These are phyloP conservation scores for Anableps anableps DNA, from an alignment of 2,797 vertebrate species.

Conservation along the genomic window DNA sequence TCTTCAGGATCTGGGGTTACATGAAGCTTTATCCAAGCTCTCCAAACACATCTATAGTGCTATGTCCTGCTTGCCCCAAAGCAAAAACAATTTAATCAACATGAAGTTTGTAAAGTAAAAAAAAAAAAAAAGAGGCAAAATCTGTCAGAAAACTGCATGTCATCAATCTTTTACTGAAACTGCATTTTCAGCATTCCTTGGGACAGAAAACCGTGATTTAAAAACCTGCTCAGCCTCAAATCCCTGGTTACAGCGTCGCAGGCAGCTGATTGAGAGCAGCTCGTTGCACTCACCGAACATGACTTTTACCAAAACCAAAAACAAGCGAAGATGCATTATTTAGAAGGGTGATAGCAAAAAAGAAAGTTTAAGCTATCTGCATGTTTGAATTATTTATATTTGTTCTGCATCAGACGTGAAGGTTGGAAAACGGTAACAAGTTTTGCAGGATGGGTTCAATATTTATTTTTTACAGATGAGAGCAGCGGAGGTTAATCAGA, in stretches of 20 bases:
- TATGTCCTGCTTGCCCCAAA: constrained; percentile 22
- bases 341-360: neutral
- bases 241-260: constrained; percentile 15
- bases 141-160: constrained; percentile 23
- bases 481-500: constrained; percentile 28
- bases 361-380: constrained; percentile 6
- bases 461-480: constrained; percentile 15
- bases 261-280: constrained; percentile 12
- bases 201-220: constrained; percentile 27
- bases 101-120: neutral
- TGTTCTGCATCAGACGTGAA: constrained; percentile 31
- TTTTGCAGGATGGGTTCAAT: neutral
- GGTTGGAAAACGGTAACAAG: constrained; percentile 14
- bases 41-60: constrained; percentile 4
- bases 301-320: constrained; percentile 14
- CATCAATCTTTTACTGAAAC: constrained; percentile 49
- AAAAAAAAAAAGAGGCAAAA: constrained; percentile 10
- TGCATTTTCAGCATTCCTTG: constrained; percentile 33
- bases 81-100: constrained; percentile 13
- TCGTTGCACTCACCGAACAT: constrained; percentile 19
- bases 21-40: constrained; percentile 33
- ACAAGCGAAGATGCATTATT: constrained; percentile 47
- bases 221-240: constrained; percentile 17
- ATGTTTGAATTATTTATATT: constrained; percentile 49
- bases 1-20: constrained; percentile 31